phyloP scores from a whole-genome alignment of 2,888 invertebrate species.

The Torymus aiolomorphi region DNA sequence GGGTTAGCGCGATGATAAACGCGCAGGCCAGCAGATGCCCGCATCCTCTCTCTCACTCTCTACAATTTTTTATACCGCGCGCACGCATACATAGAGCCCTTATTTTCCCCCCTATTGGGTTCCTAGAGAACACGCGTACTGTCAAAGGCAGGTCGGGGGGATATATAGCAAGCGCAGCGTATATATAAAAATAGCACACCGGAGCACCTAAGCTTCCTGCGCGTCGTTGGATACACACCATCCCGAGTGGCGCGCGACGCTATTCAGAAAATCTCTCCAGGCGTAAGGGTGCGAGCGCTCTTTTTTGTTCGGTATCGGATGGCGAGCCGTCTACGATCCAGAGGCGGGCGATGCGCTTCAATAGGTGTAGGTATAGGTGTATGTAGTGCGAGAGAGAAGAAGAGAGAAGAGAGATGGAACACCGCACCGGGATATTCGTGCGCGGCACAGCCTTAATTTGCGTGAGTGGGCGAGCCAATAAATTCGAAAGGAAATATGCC shows the following conservation, averaged over 20 bases:
- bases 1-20: too few relatives aligned
- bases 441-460: too few relatives aligned
- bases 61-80: background rate
- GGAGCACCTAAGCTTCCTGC: conserved; percentile 48
- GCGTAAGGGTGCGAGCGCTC: background rate
- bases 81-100: conserved; percentile 10
- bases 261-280: conserved; percentile 35
- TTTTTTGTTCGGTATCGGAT: background rate
- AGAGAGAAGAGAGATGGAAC: background rate
- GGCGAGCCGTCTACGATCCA: background rate
- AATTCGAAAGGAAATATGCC: too few relatives aligned
- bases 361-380: too few relatives aligned
- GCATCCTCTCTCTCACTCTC: conserved; percentile 5
- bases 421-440: too few relatives aligned
- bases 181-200: conserved; percentile 57
- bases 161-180: conserved; percentile 14
- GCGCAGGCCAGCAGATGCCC: background rate
- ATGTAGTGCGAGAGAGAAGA: background rate
- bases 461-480: too few relatives aligned
- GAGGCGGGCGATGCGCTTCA: too few relatives aligned
- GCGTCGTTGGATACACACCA: background rate
- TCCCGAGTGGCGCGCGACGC: conserved; percentile 2
- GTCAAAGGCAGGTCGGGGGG: background rate
- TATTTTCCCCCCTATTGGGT: conserved; percentile 16
- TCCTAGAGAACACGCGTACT: background rate